A percentile compares a stretch with the other conserved stretches of the same genome.
Conservation (phyloP, 1,140 invertebrate genomes). For the Heliconius eleuchia region DNA sequence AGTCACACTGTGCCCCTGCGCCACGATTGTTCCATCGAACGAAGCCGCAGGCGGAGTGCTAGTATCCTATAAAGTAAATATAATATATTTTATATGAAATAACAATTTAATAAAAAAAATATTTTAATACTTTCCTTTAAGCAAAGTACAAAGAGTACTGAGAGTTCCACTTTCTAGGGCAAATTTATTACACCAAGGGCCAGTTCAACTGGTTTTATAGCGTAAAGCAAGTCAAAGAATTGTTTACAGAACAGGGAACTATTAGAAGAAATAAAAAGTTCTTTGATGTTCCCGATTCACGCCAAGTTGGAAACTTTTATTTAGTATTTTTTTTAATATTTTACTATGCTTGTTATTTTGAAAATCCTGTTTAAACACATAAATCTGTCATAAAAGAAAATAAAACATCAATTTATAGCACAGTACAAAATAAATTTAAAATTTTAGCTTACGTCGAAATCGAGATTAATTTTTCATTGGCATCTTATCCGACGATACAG, state of each 20-base stretch:
- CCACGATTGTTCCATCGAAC: no score
- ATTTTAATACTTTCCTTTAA: neutral
- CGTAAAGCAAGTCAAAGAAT: slow-evolving; percentile 5
- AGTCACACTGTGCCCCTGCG: no score
- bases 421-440: neutral
- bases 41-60: no score
- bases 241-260: neutral
- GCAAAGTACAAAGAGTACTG: slow-evolving; percentile 15
- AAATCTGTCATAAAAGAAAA: neutral
- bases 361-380: no score
- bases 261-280: neutral
- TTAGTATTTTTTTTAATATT: no score
- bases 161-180: slow-evolving; percentile 33
- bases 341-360: no score
- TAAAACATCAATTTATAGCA: neutral
- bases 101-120: neutral
- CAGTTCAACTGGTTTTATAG: slow-evolving; percentile 27
- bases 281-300: neutral
- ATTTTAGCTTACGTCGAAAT: neutral
- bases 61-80: neutral
- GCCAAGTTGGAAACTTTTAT: no score
- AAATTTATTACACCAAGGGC: slow-evolving; percentile 32
- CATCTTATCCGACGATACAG: slow-evolving; percentile 35
- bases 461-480: slow-evolving; percentile 44
- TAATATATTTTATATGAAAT: neutral